Evolutionary conservation across 2,888 invertebrate species (phyloP), one percentile per base, ranked within the genome.

Genomic region (Galerucella calmariensis): DNA sequence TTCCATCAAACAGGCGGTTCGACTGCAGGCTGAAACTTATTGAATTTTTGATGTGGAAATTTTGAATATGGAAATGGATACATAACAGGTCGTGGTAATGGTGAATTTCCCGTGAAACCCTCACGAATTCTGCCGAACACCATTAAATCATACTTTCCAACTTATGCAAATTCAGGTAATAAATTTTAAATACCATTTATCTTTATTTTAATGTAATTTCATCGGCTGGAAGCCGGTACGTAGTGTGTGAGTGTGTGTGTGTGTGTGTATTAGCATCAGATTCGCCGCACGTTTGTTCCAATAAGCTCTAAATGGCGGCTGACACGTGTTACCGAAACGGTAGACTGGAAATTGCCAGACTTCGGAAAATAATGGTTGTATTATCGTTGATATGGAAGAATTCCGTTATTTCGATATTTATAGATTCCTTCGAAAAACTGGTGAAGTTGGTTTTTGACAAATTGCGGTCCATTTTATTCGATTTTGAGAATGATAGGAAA

Each of bases 281-380:
- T 80, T 78, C 79, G 46, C 46, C 72, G 79, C 79, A 80, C 79
- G 80, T 79, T 74, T 72, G 69, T 73, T 77, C 73, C 80, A 76
- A 78, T 78, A 76, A 76, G 77, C 73, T 73, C 76, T 75, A 77
- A 76, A 72, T 67, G 72, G 66, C 59, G 70, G 72, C 62, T 72
- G 67, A 72, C 75, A 75, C 72, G 69, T 75, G 75, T 75, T 72
- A 72, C 72, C 66, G 56, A 67, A 75, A 67, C 72, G 69, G 66
- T 75, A 69, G 67, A 69, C 69, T 61, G 72, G 51, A 72, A 72
- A 72, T 72, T 72, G 72, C 72, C 63, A 59, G 62, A 66, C 75
- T 51, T 62, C 35, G 53, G 53, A 59, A 72, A 72, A 72, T 72
- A 72, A 72, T 67, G 72, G 72, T 44, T 48, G 16, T 72, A 66